Conservation (phyloP, 2,797 vertebrate genomes). For the Acestrorhynchus altus region DNA sequence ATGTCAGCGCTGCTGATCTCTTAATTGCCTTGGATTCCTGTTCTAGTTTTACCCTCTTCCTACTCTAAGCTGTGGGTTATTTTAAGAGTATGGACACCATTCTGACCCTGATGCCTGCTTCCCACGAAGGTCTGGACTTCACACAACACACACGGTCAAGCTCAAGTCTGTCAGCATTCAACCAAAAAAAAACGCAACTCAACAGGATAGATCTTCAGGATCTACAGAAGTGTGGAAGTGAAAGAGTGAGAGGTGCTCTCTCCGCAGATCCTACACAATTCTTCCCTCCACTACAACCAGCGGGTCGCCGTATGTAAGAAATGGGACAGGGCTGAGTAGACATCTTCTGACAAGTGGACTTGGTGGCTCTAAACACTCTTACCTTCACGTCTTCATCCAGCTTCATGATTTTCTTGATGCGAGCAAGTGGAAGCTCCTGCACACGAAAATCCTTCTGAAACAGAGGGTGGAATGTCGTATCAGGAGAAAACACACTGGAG, state of each 20-base stretch:
- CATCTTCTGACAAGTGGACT: neutral
- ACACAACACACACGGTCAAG: slow-evolving; percentile 6
- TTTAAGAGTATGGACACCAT: slow-evolving; percentile 65
- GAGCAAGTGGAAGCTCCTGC: slow-evolving; percentile 95
- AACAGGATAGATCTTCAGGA: neutral
- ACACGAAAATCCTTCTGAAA: slow-evolving; percentile 98
- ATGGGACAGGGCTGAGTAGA: neutral
- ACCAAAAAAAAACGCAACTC: too few species aligned
- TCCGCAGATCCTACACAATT: neutral
- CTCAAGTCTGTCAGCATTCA: neutral
- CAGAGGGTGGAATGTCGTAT: slow-evolving; percentile 55
- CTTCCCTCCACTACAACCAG: neutral
- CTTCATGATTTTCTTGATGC: slow-evolving; percentile 99
- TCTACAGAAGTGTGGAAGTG: neutral
- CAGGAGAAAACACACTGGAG: neutral
- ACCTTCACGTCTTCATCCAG: slow-evolving; percentile 99
- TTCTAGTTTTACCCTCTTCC: slow-evolving; percentile 61
- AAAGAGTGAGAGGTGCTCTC: neutral
- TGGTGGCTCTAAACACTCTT: slow-evolving; percentile 33
- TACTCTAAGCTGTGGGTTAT: slow-evolving; percentile 76
- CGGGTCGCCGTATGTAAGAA: neutral
- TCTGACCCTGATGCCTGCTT: slow-evolving; percentile 63
- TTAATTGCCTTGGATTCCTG: slow-evolving; percentile 65
- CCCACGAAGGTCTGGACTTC: slow-evolving; percentile 40
- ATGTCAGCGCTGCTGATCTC: slow-evolving; percentile 71